phyloP scores from a whole-genome alignment of 2,113 vertebrate genomes.

The Catharus fuscescens region DNA sequence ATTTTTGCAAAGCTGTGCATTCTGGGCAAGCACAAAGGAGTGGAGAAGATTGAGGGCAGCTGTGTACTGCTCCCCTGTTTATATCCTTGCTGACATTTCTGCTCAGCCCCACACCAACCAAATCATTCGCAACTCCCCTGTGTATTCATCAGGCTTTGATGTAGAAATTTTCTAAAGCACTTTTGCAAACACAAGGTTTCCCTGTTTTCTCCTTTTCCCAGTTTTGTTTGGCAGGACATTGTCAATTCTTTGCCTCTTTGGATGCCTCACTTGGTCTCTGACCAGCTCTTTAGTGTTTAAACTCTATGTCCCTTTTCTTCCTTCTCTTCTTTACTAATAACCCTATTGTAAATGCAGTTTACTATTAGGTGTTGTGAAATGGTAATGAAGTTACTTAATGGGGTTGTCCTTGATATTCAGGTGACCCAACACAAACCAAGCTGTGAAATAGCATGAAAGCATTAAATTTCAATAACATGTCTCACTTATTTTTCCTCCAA shows the following conservation, averaged over 20 bases:
- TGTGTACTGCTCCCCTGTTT: neutral
- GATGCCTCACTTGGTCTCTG: neutral
- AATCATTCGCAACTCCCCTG: fast-evolving
- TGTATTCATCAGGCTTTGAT: neutral
- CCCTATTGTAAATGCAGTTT: neutral
- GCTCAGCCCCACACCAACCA: neutral
- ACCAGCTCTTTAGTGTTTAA: neutral
- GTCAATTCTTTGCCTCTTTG: neutral
- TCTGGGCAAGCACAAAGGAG: neutral
- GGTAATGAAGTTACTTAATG: neutral
- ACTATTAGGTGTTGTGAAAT: neutral
- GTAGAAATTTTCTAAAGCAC: neutral
- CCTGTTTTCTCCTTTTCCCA: neutral
- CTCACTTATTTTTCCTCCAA: neutral
- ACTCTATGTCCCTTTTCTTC: neutral
- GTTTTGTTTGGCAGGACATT: neutral
- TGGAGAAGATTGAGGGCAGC: neutral
- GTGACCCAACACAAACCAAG: neutral
- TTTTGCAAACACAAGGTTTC: neutral
- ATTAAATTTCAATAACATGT: neutral
- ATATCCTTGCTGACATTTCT: neutral
- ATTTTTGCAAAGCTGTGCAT: neutral
- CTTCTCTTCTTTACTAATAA: neutral
- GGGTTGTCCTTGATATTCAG: neutral
- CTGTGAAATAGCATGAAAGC: neutral